A percentile compares a stretch with the other conserved stretches of the same genome.
These are phyloP conservation scores for Agapornis roseicollis DNA, from an alignment of 2,113 vertebrate genomes.

Conservation along the genomic window DNA sequence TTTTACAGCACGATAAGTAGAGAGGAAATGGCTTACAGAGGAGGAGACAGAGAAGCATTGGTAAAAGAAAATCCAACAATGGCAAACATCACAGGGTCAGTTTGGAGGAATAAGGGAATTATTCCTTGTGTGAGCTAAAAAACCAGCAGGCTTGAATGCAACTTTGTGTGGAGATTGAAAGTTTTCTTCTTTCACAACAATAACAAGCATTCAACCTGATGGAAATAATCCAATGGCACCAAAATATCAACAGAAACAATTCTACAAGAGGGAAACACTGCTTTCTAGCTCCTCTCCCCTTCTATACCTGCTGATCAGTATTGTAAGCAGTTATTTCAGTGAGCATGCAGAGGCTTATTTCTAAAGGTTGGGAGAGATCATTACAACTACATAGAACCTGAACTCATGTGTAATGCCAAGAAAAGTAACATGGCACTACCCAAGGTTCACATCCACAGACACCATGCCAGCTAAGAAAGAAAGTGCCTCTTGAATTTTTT, in stretches of 20 bases:
- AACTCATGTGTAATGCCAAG: accelerated
- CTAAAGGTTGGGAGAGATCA: not conserved
- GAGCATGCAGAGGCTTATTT: not conserved
- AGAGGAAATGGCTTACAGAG: not conserved
- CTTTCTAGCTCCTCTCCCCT: not conserved
- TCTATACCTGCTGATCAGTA: not conserved
- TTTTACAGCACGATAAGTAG: not conserved
- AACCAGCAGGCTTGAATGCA: not conserved
- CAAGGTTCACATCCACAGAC: not conserved
- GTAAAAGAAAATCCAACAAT: constrained; percentile 2
- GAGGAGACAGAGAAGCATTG: not conserved
- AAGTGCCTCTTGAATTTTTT: not conserved
- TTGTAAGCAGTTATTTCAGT: not conserved
- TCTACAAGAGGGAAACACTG: not conserved
- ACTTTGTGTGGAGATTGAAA: not conserved
- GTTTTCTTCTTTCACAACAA: not conserved
- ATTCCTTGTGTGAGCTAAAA: not conserved
- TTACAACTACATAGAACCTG: not conserved
- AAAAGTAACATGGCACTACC: not conserved
- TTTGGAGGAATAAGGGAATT: not conserved
- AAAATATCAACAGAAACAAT: not conserved
- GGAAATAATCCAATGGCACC: not conserved
- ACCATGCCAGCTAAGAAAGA: not conserved
- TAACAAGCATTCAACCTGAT: not conserved
- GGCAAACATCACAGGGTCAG: not conserved